Base-by-base conservation (phyloP, 2,888 invertebrate genomes). In the Acleris literana region DNA sequence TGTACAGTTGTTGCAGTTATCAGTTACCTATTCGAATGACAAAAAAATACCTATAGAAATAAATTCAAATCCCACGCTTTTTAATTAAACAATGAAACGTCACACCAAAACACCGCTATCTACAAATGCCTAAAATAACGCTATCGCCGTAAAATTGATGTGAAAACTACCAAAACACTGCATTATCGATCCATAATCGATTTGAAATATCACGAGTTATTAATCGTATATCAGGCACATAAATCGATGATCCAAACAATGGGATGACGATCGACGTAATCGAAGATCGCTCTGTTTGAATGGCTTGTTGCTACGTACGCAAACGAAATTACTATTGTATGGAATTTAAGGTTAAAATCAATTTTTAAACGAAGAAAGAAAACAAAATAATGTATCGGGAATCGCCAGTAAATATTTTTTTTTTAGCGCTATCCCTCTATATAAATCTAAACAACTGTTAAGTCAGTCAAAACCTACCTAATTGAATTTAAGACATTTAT, bases 181-280 rank as follows among this genome's bases (percentile, higher is more conserved):
- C 57, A 22, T 55, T 49, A 68, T 64, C 64, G 68, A 64, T 57
- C 48, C 11, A 70, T 43, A 70, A 70, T 69, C 68, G 59, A 65
- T 66, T 49, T 61, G 64, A 64, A 69, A 65, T 70, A 69, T 68
- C 69, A 70, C 68, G 69, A 55, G 63, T 63, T 71, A 72, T 71
- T 70, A 73, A 71, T 73, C 71, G 71, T 44, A 49, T 70, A 72
- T 75, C 73, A 55, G 71, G 68, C 60, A 72, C 71, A 70, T 76
- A 77, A 75, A 75, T 77, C 79, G 75, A 74, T 72, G 75, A 74
- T 74, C 73, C 75, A 75, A 82, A 83, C 83, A 82, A 82, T 82
- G 78, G 73, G 63, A 29, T 70, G 71, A 71, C 69, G 70, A 75
- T 74, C 72, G 72, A 73, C 74, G 70, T 72, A 74, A 75, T 69